phyloP scores from a whole-genome alignment of 2,113 vertebrate species.

The Sula dactylatra region DNA sequence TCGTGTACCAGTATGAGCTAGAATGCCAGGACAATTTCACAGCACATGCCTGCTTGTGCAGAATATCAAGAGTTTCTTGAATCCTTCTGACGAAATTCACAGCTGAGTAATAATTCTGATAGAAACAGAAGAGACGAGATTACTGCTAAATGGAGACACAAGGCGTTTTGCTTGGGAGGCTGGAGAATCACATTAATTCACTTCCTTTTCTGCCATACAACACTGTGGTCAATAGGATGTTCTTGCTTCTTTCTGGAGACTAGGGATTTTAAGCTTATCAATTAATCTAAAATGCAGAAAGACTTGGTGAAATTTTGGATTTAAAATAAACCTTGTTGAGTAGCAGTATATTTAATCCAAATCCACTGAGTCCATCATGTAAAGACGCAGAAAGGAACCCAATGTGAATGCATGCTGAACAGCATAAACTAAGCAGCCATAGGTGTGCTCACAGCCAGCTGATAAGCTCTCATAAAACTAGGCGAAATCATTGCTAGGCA shows the following conservation, averaged over 20 bases:
- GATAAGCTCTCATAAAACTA: conserved; percentile 15
- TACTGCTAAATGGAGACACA: neutral
- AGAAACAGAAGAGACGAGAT: neutral
- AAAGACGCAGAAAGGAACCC: neutral
- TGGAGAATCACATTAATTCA: neutral
- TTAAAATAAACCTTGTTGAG: neutral
- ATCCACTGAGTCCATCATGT: neutral
- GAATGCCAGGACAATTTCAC: neutral
- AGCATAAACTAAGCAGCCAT: neutral
- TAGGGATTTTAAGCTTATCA: neutral
- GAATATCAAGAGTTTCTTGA: conserved; percentile 83
- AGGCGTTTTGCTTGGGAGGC: neutral
- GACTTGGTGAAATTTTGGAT: neutral
- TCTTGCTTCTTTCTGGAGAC: neutral
- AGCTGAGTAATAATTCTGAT: conserved; percentile 81
- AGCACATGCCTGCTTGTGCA: conserved; percentile 82
- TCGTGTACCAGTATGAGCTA: neutral
- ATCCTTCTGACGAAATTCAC: conserved; percentile 77
- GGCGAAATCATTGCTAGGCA: conserved; percentile 14
- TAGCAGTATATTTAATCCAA: neutral
- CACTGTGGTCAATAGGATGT: neutral
- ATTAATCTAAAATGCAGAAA: neutral
- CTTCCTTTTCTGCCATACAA: neutral
- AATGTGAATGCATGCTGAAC: neutral
- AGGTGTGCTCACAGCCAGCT: neutral